Percentiles rank a stretch among this genome's conserved stretches.
Conservation (phyloP, 1,140 invertebrate genomes). For the Chironomus striatipennis region DNA sequence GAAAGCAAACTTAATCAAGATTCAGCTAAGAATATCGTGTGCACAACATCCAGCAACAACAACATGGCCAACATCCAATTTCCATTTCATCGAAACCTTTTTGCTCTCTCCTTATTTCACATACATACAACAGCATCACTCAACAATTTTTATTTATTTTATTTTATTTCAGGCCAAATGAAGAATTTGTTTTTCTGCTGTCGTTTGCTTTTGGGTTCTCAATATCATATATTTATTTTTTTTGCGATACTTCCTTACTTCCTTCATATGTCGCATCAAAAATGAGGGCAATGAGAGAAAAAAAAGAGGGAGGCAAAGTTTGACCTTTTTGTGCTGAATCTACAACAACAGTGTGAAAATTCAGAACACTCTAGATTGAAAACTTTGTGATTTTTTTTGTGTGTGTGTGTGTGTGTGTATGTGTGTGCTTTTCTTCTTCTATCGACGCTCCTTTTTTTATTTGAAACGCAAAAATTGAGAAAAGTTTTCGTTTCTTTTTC, state of each 20-base stretch:
- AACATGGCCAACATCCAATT: background rate
- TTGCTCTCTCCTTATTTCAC: background rate
- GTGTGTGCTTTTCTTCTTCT: too few relatives aligned
- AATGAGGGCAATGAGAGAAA: background rate
- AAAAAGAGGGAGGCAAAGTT: background rate
- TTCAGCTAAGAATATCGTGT: background rate
- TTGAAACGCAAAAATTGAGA: too few relatives aligned
- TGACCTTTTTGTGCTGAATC: background rate
- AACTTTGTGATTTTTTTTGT: background rate
- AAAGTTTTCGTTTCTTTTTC: too few relatives aligned
- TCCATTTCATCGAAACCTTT: background rate
- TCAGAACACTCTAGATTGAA: background rate
- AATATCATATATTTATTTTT: background rate
- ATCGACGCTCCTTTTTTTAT: too few relatives aligned
- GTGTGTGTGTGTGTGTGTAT: too few relatives aligned
- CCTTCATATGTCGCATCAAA: background rate
- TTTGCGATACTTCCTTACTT: background rate
- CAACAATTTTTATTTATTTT: too few relatives aligned
- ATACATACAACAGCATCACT: background rate
- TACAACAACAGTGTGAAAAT: background rate
- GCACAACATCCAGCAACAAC: background rate
- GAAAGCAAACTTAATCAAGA: too few relatives aligned
- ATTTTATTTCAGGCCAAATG: background rate
- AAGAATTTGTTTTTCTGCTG: slow-evolving; percentile 10
- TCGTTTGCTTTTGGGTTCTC: background rate